These are phyloP conservation scores for Procambarus virginalis DNA, from an alignment of 1,140 invertebrate genomes.

Conservation along the genomic window DNA sequence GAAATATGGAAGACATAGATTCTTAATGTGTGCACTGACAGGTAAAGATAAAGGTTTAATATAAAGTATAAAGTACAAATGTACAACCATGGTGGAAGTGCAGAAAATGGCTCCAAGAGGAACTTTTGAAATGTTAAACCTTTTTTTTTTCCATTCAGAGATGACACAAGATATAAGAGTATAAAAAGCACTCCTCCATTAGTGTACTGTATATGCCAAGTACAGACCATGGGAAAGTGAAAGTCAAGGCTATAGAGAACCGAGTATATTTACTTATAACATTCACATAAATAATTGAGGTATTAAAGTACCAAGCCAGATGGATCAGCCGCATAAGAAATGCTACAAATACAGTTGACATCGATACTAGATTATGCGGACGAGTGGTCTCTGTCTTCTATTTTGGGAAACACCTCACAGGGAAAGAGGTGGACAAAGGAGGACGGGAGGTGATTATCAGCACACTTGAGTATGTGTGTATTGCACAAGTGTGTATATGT, in stretches of 20 bases:
- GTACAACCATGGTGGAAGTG: too few species aligned
- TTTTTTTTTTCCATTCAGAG: too few species aligned
- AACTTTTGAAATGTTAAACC: too few species aligned
- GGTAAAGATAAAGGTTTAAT: too few species aligned
- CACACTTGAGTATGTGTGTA: background rate
- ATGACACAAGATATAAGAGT: too few species aligned
- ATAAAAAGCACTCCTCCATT: too few species aligned
- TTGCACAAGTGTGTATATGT: background rate
- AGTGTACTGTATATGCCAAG: background rate
- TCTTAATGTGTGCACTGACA: too few species aligned
- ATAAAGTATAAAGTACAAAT: too few species aligned
- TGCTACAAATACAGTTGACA: conserved; percentile 58
- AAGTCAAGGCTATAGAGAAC: conserved; percentile 36
- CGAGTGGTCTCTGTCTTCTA: conserved; percentile 7
- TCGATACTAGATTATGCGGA: conserved; percentile 32
- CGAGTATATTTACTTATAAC: conserved; percentile 61
- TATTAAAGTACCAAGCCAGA: conserved; percentile 63
- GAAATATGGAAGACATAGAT: too few species aligned
- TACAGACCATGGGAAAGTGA: background rate
- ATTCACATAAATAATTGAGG: conserved; percentile 65
- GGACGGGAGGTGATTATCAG: conserved; percentile 16
- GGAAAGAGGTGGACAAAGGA: conserved; percentile 10
- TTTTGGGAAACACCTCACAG: conserved; percentile 22
- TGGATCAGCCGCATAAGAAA: conserved; percentile 59
- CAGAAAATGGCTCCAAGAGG: too few species aligned